These are phyloP conservation scores for Cavia porcellus DNA, from an alignment of 2,113 vertebrate species.

Conservation along the genomic window DNA sequence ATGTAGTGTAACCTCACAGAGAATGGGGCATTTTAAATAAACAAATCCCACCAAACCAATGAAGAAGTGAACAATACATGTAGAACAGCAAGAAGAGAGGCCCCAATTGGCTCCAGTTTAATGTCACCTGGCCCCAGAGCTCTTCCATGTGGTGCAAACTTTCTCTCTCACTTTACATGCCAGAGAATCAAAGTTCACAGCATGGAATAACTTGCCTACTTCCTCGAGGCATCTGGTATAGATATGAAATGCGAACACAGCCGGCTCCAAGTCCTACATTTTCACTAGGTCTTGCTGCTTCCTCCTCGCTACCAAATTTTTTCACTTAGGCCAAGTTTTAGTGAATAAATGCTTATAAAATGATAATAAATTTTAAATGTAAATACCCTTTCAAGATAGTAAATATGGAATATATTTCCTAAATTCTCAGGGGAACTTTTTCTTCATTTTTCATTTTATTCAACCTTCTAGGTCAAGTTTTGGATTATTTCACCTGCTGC, in stretches of 20 bases:
- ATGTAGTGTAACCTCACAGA: not conserved
- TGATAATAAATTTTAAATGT: not conserved
- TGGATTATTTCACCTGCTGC: conserved; percentile 12
- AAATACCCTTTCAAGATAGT: conserved; percentile 38
- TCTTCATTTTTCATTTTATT: not conserved
- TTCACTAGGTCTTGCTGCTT: not conserved
- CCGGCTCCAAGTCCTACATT: not conserved
- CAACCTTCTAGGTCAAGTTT: not conserved
- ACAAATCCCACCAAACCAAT: conserved; percentile 18
- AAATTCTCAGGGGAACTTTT: not conserved
- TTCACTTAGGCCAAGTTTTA: not conserved
- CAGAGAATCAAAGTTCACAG: not conserved
- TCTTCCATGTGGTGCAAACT: not conserved
- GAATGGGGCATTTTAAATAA: not conserved
- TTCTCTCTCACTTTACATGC: not conserved
- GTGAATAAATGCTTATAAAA: conserved; percentile 36
- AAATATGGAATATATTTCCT: conserved; percentile 6
- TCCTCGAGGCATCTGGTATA: not conserved
- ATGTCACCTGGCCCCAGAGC: not conserved
- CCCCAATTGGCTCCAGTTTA: not conserved
- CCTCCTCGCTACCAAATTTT: not conserved
- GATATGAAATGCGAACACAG: not conserved
- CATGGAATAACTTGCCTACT: not conserved
- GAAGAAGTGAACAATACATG: not conserved
- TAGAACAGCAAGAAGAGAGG: not conserved